Base-by-base conservation (phyloP, 64 coral and sea anemone genomes). In the Dendrophyllia cribrosa region DNA sequence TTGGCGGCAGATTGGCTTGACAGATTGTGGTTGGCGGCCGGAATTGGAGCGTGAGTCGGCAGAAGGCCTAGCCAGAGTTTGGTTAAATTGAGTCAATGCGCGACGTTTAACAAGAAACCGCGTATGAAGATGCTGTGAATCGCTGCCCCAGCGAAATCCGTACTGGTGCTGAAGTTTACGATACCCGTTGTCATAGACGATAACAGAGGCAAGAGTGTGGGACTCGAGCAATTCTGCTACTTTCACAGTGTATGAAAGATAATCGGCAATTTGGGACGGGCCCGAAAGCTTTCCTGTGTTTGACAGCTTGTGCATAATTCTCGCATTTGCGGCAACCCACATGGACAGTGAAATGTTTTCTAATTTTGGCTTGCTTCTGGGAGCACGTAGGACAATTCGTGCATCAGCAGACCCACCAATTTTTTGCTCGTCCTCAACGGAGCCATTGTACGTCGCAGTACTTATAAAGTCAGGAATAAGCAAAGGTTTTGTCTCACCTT, bases 401-500 rank as follows among this genome's bases (percentile, higher is more conserved):
- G 86, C 26, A 76, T 21, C 61, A n/a, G 61, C 1, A 43, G 69
- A 43, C 71, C 43, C 70, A 72, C 70, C 48, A 72, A 75, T 73
- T 59, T 76, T 71, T 62, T 88, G 87, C 43, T 88, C 71, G 19
- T 88, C 87, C 58, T 74, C 50, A 76, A 58, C 2, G 52, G 49
- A 55, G 9, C 55, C 67, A 44, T 62, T 17, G 34, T 75, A 59
- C 6, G 46, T 59, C 12, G 4, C 17, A 64, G 51, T 74, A 14
- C 58, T 49, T 64, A 88, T 9, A 58, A 75, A 88, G 22, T 88
- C 85, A 15, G 85, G 67, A 59, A 88, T 88, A 19, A 74, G 58
- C 14, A 88, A 75, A 49, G 87, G 66, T 77, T 88, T 77, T 76
- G 24, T 45, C 48, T 50, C 72, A 48, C 71, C 56, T 64, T 14